These are phyloP conservation scores for Naja naja DNA, from an alignment of 2,113 vertebrate species.

Conservation along the genomic window DNA sequence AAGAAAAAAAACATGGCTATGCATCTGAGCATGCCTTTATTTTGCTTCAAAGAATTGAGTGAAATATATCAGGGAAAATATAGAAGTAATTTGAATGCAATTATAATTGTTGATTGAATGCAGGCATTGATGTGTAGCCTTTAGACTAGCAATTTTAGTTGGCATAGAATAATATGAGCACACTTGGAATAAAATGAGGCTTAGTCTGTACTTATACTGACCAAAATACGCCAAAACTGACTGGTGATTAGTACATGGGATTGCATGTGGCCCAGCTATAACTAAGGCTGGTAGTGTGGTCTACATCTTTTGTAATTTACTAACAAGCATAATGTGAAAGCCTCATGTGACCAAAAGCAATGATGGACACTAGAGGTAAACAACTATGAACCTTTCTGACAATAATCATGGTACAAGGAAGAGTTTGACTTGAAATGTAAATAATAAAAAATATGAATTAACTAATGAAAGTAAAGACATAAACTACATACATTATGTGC, in stretches of 20 bases:
- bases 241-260: background rate
- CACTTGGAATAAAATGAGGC: background rate
- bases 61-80: background rate
- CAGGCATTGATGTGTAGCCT: background rate
- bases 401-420: background rate
- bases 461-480: background rate
- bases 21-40: background rate
- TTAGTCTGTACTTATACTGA: background rate
- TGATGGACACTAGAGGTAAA: background rate
- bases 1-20: background rate
- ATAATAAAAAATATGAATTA: background rate
- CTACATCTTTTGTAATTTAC: background rate
- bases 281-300: background rate
- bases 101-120: background rate
- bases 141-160: background rate
- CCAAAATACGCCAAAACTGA: background rate
- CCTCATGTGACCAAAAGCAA: background rate
- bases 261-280: background rate
- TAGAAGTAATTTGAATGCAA: background rate
- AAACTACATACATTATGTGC: background rate
- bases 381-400: background rate
- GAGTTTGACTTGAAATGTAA: background rate
- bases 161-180: background rate
- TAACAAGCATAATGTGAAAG: background rate
- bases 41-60: background rate